Evolutionary conservation across 2,888 invertebrate genomes (phyloP), one percentile per base, ranked within the genome.

Genomic region (Actias luna): DNA sequence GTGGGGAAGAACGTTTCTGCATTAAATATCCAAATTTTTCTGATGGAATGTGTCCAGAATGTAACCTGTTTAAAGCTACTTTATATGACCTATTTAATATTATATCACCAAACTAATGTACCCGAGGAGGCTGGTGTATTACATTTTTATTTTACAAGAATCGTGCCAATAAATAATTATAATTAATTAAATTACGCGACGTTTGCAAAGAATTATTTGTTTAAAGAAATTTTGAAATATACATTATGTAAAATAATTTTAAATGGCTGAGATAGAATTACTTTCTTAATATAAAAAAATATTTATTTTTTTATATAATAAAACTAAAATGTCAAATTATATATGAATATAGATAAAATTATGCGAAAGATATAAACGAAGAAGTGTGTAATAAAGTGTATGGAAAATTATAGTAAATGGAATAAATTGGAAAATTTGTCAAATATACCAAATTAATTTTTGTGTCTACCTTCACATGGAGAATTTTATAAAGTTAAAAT

Each of bases 281-380:
- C 55, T 55, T 27, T n/a, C n/a, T n/a, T n/a, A n/a, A 27, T n/a
- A 55, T 61, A 33, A 27, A 27, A 29, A 61, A 36, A 57, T 57
- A 61, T 57, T 8, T 61, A 55, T 61, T 61, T 60, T n/a, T n/a
- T 35, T 61, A 55, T 61, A 61, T 61, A 39, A 39, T 61, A 61
- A n/a, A 55, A 29, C 39, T 55, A 16, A 55, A 36, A 14, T 16
- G 29, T 29, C 29, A 55, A 35, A 22, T 29, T 55, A 55, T 18
- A 59, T 25, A 39, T 39, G 39, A n/a, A n/a, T n/a, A 39, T 39
- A 39, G 31, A 60, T 14, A 27, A 55, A 35, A 57, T 25, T 50
- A 50, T 50, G 22, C 46, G 46, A 50, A 50, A 50, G 46, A 46
- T 46, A 22, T 46, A 7, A 7, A 22, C 10, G 10, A 2, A 46